These are phyloP conservation scores for Malurus splendens DNA, from an alignment of 2,797 vertebrate genomes.

Conservation along the genomic window DNA sequence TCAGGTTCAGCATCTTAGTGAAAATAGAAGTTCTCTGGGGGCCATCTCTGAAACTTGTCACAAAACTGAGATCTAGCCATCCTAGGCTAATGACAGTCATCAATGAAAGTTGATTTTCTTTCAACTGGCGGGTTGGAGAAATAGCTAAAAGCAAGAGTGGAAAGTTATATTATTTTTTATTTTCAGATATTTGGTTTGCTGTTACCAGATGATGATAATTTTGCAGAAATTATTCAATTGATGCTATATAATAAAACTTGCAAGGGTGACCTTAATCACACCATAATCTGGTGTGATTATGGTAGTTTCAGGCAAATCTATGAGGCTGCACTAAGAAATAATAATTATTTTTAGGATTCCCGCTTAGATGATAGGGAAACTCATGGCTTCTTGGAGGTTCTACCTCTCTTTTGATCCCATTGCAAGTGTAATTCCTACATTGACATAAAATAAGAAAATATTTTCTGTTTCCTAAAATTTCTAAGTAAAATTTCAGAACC, in stretches of 20 bases:
- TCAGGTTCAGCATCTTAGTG: conserved; percentile 37
- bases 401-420: not conserved
- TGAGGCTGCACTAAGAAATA: not conserved
- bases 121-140: conserved; percentile 53
- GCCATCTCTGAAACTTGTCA: conserved; percentile 54
- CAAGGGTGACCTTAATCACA: not conserved
- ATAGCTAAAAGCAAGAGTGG: conserved; percentile 34
- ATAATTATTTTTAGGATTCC: not conserved
- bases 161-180: conserved; percentile 6
- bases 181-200: conserved; percentile 37
- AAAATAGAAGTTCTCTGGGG: conserved; percentile 60
- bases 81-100: conserved; percentile 59
- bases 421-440: not conserved
- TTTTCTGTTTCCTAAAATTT: not conserved
- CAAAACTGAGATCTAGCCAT: conserved; percentile 49
- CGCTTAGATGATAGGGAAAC: not conserved
- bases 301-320: not conserved
- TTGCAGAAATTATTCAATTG: not conserved
- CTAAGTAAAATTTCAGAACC: not conserved
- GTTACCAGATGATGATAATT: not conserved
- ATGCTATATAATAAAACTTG: not conserved
- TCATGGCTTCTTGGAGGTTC: not conserved
- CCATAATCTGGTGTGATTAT: not conserved
- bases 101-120: conserved; percentile 50
- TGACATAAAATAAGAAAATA: not conserved